Evolutionary conservation across 2,888 invertebrate genomes (phyloP).

Genomic region (Lasioglossum marginatum): DNA sequence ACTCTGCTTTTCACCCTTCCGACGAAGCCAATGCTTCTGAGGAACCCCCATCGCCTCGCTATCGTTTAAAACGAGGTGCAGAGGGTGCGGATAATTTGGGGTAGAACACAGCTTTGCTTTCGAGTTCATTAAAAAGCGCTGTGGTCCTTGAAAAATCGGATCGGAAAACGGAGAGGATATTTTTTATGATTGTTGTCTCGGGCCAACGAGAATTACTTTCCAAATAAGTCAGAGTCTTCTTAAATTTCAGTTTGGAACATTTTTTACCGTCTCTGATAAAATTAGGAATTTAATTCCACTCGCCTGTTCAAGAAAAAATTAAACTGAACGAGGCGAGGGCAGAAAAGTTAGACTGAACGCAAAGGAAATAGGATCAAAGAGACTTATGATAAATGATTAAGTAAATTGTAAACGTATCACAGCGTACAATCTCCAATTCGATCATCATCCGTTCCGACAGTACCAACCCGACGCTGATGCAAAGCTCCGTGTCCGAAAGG

Average conservation of each 20-base stretch:
- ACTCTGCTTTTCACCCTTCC: constrained; percentile 15
- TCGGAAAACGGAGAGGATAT: too few relatives aligned
- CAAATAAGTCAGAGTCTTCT: background rate
- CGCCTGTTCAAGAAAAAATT: background rate
- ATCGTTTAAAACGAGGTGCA: constrained; percentile 15
- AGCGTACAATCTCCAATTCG: background rate
- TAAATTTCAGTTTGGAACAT: background rate
- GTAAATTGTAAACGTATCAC: background rate
- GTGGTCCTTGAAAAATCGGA: background rate
- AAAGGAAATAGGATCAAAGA: background rate
- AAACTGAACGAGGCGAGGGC: background rate
- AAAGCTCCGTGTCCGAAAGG: background rate
- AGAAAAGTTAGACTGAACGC: background rate
- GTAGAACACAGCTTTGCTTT: background rate
- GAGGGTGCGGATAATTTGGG: background rate
- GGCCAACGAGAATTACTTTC: background rate
- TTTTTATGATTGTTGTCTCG: background rate
- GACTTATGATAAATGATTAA: background rate
- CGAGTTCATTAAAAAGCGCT: background rate
- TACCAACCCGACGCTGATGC: background rate
- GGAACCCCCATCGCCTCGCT: background rate
- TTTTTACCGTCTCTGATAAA: background rate
- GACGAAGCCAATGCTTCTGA: too few relatives aligned
- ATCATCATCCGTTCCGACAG: background rate
- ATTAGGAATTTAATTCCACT: background rate